Base-by-base conservation (phyloP, 2,113 vertebrate species). In the Brachypodius melanocephalos region DNA sequence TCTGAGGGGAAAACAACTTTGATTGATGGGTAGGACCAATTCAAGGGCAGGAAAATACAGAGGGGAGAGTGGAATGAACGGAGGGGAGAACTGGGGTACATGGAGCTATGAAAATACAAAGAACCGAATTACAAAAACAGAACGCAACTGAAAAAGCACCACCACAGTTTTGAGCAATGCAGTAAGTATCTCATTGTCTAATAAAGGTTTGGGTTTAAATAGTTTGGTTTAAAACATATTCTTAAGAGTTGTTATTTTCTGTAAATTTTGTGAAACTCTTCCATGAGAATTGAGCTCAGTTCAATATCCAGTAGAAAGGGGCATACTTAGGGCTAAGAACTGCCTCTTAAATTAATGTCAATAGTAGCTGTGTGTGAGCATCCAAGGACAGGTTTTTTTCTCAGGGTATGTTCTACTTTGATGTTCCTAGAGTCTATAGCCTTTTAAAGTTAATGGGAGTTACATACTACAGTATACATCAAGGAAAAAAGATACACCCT, bases 401-500 rank as follows among this genome's bases (percentile, higher is more conserved):
- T 75, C 26, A 65, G 52, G 40, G 19, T 91, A 40, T 75, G n/a
- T 74, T 87, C 28, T 75, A 28, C 74, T 95, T 91, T 85, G 52
- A 85, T 85, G 57, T 95, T 96, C 45, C 73, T 71, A 16, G 48
- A 87, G 46, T 55, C 36, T 84, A 21, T 75, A 94, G 54, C 73
- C 55, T 86, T 88, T 94, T 89, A 89, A 92, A 94, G 48, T 92
- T 81, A 89, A 71, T 74, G 43, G 83, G 73, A 86, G 59, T 89
- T 80, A 84, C 31, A 55, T 57, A 52, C 31, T 85, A 32, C 19
- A 78, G 40, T 43, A 71, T 67, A 61, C 52, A 71, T 71, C 55
- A 84, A 84, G 80, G 46, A 51, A 54, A 76, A 77, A 80, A 87
- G 42, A 84, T 80, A 81, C 32, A 85, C 68, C 76, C 68, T 49